Conservation (phyloP, 2,113 vertebrate species). For the Anseranas semipalmata region DNA sequence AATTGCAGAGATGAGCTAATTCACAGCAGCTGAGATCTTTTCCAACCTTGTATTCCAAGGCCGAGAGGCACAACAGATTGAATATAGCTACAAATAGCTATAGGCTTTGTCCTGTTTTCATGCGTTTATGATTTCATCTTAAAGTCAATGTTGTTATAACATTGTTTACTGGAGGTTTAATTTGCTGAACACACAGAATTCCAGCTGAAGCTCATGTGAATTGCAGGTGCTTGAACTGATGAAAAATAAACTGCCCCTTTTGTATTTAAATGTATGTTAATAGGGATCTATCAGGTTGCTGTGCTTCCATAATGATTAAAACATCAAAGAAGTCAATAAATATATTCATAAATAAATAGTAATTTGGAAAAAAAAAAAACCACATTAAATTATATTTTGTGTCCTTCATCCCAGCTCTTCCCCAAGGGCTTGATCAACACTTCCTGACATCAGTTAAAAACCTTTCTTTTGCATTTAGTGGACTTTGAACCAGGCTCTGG, state of each 20-base stretch:
- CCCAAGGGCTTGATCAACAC: neutral
- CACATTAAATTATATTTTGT: neutral
- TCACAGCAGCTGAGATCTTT: neutral
- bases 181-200: conserved; percentile 47
- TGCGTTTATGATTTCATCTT: conserved; percentile 45
- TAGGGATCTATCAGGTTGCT: neutral
- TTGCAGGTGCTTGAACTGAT: conserved; percentile 36
- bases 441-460: neutral
- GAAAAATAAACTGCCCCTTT: conserved; percentile 25
- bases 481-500: neutral
- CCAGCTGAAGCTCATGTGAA: conserved; percentile 17
- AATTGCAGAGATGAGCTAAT: neutral
- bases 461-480: neutral
- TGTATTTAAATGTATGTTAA: conserved; percentile 51
- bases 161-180: conserved; percentile 35
- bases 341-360: conserved; percentile 4
- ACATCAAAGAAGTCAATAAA: conserved; percentile 27
- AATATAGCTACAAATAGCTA: conserved; percentile 35
- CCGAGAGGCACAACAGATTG: neutral
- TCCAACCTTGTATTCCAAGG: conserved; percentile 14
- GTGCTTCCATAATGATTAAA: conserved; percentile 27
- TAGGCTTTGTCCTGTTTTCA: conserved; percentile 29
- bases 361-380: neutral
- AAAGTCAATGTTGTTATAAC: conserved; percentile 33
- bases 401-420: neutral